phyloP scores from a whole-genome alignment of 2,888 invertebrate species.

The Shargacucullia verbasci region DNA sequence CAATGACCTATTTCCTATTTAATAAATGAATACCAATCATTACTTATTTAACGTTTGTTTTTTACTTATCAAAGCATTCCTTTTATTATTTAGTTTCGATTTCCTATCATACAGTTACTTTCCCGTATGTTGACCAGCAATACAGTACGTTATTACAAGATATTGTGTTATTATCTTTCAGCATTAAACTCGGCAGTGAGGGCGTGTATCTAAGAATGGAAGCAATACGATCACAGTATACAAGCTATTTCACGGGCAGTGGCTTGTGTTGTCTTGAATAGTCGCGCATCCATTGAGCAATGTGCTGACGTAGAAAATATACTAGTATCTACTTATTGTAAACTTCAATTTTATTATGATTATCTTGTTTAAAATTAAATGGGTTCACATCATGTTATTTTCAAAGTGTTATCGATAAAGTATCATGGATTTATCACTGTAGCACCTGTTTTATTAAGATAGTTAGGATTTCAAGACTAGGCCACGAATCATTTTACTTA shows the following conservation, averaged over 20 bases:
- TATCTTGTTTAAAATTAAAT: not conserved
- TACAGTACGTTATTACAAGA: constrained; percentile 35
- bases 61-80: not conserved
- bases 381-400: too few species aligned
- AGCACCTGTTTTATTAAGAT: too few species aligned
- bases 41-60: not conserved
- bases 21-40: too few species aligned
- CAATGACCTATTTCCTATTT: too few species aligned
- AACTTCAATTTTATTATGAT: not conserved
- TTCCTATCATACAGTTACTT: constrained; percentile 12
- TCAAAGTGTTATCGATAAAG: too few species aligned
- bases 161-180: constrained; percentile 51
- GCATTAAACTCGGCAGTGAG: constrained; percentile 34
- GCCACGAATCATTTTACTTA: too few species aligned
- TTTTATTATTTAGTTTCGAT: not conserved
- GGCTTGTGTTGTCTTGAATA: constrained; percentile 51
- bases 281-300: constrained; percentile 38
- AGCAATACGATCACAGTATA: constrained; percentile 55
- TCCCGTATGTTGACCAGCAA: constrained; percentile 8
- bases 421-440: too few species aligned
- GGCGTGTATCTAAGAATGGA: constrained; percentile 52
- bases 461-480: too few species aligned
- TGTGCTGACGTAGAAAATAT: not conserved
- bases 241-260: constrained; percentile 64
- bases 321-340: not conserved